phyloP scores from a whole-genome alignment of 2,797 vertebrate species.

The Dermochelys coriacea region DNA sequence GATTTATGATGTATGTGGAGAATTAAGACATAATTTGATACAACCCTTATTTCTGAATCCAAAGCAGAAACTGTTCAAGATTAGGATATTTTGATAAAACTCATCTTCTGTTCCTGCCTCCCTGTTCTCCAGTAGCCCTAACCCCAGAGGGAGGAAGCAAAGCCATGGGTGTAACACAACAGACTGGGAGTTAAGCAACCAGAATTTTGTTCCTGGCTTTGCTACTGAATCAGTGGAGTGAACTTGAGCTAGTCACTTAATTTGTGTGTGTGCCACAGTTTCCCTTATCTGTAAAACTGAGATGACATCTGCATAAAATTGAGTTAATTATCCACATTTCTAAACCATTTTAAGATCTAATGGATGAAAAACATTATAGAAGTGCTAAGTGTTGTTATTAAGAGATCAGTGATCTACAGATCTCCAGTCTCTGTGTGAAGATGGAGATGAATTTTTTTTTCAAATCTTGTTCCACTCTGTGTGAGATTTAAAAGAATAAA shows the following conservation, averaged over 20 bases:
- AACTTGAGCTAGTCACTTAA: background rate
- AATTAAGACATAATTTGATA: background rate
- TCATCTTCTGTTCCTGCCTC: background rate
- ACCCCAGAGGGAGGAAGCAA: background rate
- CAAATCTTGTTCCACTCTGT: slow-evolving; percentile 1
- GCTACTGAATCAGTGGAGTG: background rate
- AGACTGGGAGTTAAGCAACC: background rate
- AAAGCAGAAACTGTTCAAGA: background rate
- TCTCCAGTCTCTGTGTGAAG: background rate
- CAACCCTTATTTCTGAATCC: background rate
- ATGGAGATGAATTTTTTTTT: slow-evolving; percentile 6
- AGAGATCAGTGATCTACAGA: background rate
- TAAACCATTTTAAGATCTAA: background rate
- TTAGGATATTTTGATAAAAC: background rate
- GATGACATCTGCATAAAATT: background rate
- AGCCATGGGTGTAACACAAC: background rate
- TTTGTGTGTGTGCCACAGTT: background rate
- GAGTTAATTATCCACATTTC: background rate
- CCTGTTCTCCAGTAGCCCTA: background rate
- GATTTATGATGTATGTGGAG: background rate
- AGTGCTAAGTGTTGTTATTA: background rate
- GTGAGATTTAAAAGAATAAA: background rate
- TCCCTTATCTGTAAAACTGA: background rate
- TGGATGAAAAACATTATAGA: background rate
- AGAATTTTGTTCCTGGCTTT: background rate